Evolutionary conservation across 64 coral and sea anemone genomes (phyloP), one percentile per base, ranked within the genome.

Genomic region (Pocillopora damicornis): DNA sequence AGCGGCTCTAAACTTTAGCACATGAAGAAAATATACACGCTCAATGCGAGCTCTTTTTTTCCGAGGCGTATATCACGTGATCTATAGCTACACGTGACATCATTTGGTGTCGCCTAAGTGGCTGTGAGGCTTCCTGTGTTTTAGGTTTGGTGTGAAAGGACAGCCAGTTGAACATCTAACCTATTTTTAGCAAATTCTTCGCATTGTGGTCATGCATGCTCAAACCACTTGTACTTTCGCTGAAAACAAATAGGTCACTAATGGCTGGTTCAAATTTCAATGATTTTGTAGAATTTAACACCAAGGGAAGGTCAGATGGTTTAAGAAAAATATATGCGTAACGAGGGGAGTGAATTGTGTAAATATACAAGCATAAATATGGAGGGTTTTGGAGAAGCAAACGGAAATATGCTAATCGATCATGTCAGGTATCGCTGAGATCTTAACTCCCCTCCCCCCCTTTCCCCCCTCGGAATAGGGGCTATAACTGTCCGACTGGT

Each of bases 111-210:
- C n/a, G 65, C 58, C 35, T 85, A 15, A 85, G 65, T 85, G 81
- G 81, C 72, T 85, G 35, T 66, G 38, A 42, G 81, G 81, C 26
- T 59, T 85, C 22, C 67, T 11, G 81, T 72, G 81, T 67, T 85
- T 72, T 85, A 38, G 26, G 65, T 72, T 85, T 73, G 18, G 64
- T 35, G 57, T 72, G 56, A 72, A 72, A 73, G 36, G 12, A 66
- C 64, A 73, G 81, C 18, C 76, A 59, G 76, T 78, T 78, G 42
- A 22, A 78, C 16, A 78, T 78, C 5, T 45, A n/a, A 18, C 13
- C 81, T 85, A 85, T 85, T 85, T 85, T 58, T 85, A 85, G 81
- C 67, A 85, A 51, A 85, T 85, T 85, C 81, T 57, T 85, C 37
- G 13, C 81, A 85, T 85, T 72, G 37, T 66, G 65, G 37, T 85